Base-by-base conservation (phyloP, 2,888 invertebrate genomes). In the Xestia c-nigrum region DNA sequence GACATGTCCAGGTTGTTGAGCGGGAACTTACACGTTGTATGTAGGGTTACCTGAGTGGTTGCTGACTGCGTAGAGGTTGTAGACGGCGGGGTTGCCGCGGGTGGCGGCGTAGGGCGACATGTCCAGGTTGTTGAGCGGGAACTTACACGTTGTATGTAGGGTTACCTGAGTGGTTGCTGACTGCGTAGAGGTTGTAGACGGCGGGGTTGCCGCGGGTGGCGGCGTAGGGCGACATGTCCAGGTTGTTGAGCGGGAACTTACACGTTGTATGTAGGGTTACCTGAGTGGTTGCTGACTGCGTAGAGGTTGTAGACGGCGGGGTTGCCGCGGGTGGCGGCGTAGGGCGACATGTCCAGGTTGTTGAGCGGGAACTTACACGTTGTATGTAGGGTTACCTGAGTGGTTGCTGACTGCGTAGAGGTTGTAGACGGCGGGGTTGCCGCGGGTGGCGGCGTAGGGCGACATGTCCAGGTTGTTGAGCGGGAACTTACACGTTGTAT, bases 381-480 rank as follows among this genome's bases (percentile, higher is more conserved):
- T 14, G 47, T 16, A 6, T 47, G 43, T 7, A 12, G 46, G 14
- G 47, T 50, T 52, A 96, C 98, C 98, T 88, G 98, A 98, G 95
- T 99, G 99, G 96, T 99, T 99, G 90, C 98, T 98, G 89, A 99
- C 98, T 52, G 98, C 99, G 94, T 99, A 99, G 81, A 99, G 97
- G 94, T 98, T 98, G 96, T 99, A 99, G 72, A 97, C 94, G 66
- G 94, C 90, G 10, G 94, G 93, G 85, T 97, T 97, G 87, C 94
- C 96, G 50, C 95, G 90, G 87, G 97, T 96, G 71, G 98, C 97
- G 24, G 98, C 98, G 94, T 97, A 98, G 61, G 97, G 97, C 85
- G 97, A 97, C 97, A 99, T 98, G 95, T 99, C 99, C 81, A 99
- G 97, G 46, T 97, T 98, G 68, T 92, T 97, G 72, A 99, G 97